Evolutionary conservation across 2,888 invertebrate species (phyloP), one percentile per base, ranked within the genome.

Genomic region (Eledone cirrhosa): DNA sequence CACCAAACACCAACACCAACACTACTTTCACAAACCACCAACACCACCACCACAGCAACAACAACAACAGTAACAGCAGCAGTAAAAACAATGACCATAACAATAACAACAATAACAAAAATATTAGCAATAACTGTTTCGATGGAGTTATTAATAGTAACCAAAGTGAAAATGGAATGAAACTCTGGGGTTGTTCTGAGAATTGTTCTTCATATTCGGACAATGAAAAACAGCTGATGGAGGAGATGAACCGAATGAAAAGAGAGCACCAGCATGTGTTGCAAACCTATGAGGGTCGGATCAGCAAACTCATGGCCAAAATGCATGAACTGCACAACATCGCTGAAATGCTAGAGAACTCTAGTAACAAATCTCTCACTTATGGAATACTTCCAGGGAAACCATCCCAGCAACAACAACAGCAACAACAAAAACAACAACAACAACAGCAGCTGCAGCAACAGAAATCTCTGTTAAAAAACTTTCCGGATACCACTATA

Each of bases 181-280:
- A 41, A 41, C 5, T 8, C 2, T 41, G 41, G 0, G 72, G 72
- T 3, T 33, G 72, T 13, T 13, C n/a, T 41, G 72, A 84, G 33
- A 82, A 82, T n/a, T 84, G 83, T 59, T 84, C 85, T 78, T 87
- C 87, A 11, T 89, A 86, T 79, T 89, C 89, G 7, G 89, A 89
- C 83, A 89, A 89, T 78, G 89, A 89, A 82, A 89, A 89, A 82
- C 88, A 88, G 78, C 82, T 89, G 22, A 85, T 89, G 69, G 88
- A 89, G 78, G 87, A 89, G 82, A 89, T 89, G 88, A 86, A 86
- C 77, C 78, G 86, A 48, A 89, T 89, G 88, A 88, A 88, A 80
- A 84, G 86, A 67, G 88, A 89, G 78, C 89, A 89, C 78, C 86
- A 87, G 77, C 84, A 85, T 77, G 85, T 87, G 11, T 83, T 89